Evolutionary conservation across 2,113 vertebrate genomes (phyloP).

Genomic region (Empidonax traillii): DNA sequence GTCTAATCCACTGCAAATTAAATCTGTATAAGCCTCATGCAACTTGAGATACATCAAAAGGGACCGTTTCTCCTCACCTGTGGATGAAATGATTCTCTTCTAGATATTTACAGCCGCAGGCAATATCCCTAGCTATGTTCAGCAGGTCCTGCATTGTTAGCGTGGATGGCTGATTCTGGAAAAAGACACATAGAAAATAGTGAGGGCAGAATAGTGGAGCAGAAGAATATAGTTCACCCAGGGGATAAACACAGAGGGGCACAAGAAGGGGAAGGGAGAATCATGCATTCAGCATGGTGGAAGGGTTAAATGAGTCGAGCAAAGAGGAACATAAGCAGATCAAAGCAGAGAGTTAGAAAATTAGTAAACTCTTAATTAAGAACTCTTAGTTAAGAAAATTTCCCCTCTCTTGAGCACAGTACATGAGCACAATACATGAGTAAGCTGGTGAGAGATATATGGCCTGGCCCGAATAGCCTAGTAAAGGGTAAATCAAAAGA

Average conservation of each 20-base stretch:
- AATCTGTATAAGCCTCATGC: not conserved
- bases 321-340: not conserved
- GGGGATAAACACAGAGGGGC: not conserved
- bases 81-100: slow-evolving; percentile 96
- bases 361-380: not conserved
- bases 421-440: not conserved
- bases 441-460: not conserved
- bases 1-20: not conserved
- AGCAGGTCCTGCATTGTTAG: slow-evolving; percentile 87
- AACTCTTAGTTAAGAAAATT: not conserved
- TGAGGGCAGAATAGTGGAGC: not conserved
- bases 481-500: not conserved
- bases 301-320: not conserved
- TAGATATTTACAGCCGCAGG: slow-evolving; percentile 87
- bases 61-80: slow-evolving; percentile 71
- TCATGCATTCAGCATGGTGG: not conserved
- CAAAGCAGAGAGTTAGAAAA: not conserved
- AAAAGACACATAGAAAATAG: not conserved
- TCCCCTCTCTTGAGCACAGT: not conserved
- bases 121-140: slow-evolving; percentile 88
- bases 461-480: not conserved
- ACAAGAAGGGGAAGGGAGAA: not conserved
- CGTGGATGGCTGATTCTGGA: slow-evolving; percentile 81
- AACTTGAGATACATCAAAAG: not conserved
- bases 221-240: not conserved